These are phyloP conservation scores for Phalacrocorax aristotelis DNA, from an alignment of 2,113 vertebrate species.

Conservation along the genomic window DNA sequence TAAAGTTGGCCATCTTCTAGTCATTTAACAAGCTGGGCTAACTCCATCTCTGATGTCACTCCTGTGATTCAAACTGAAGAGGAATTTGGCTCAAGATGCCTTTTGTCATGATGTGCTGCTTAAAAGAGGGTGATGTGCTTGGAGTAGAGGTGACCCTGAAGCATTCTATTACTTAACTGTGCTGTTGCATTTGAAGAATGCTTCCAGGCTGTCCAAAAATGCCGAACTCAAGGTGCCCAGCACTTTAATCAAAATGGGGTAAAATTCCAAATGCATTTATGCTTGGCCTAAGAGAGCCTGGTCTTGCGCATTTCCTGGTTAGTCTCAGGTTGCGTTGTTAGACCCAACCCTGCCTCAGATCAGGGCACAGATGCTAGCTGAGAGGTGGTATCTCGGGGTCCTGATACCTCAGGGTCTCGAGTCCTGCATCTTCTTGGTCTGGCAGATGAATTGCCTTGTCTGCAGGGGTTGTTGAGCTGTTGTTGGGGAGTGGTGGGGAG, in stretches of 20 bases:
- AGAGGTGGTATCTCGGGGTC: not conserved
- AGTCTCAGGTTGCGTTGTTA: not conserved
- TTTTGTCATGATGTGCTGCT: not conserved
- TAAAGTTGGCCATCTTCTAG: not conserved
- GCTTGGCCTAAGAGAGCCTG: not conserved
- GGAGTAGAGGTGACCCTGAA: not conserved
- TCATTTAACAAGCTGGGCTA: not conserved
- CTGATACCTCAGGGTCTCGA: not conserved
- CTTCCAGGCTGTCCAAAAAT: not conserved
- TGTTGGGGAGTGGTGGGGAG: not conserved
- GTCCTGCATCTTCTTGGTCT: not conserved
- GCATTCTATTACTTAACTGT: not conserved
- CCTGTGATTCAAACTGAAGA: constrained; percentile 12
- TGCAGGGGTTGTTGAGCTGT: not conserved
- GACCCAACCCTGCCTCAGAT: accelerated
- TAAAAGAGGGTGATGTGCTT: not conserved
- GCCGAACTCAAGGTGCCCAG: not conserved
- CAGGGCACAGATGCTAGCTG: accelerated
- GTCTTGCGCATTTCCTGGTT: not conserved
- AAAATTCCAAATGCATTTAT: not conserved
- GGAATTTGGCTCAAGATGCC: not conserved
- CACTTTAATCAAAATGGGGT: not conserved
- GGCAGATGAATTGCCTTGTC: not conserved
- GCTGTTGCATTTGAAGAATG: not conserved
- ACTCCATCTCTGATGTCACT: constrained; percentile 37